Conservation (phyloP, 2,797 vertebrate species). For the Acipenser oxyrinchus region DNA sequence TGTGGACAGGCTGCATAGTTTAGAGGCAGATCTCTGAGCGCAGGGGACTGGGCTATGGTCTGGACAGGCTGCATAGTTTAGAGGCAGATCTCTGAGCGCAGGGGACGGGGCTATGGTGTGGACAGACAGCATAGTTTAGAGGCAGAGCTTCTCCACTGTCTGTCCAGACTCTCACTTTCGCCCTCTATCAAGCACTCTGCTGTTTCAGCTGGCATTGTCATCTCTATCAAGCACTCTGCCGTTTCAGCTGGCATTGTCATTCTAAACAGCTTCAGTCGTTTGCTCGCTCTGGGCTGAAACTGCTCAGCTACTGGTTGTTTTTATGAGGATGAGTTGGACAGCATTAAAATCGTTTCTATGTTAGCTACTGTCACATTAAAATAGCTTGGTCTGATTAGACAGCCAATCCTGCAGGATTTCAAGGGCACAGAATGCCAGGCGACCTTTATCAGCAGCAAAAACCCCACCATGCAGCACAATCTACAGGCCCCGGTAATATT, state of each 20-base stretch:
- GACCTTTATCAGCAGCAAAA: too few species aligned
- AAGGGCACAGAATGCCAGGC: too few species aligned
- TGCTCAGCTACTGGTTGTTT: neutral
- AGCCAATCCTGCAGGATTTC: too few species aligned
- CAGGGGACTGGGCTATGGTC: neutral
- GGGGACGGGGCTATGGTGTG: neutral
- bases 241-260: neutral
- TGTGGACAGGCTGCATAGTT: neutral
- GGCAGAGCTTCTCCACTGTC: neutral
- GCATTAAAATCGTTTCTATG: too few species aligned
- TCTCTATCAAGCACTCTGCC: neutral
- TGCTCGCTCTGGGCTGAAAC: neutral
- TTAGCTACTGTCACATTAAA: too few species aligned
- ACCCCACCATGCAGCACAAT: too few species aligned
- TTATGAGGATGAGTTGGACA: too few species aligned
- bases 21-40: slow-evolving; percentile 3
- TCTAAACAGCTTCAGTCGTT: neutral
- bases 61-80: neutral
- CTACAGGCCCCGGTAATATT: too few species aligned
- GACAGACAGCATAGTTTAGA: neutral
- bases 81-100: slow-evolving; percentile 5
- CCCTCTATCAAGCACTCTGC: neutral
- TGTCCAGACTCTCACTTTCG: neutral
- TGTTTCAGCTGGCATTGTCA: neutral
- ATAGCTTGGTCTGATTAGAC: too few species aligned